Evolutionary conservation across 2,113 vertebrate species (phyloP).

Genomic region (Gavialis gangeticus): DNA sequence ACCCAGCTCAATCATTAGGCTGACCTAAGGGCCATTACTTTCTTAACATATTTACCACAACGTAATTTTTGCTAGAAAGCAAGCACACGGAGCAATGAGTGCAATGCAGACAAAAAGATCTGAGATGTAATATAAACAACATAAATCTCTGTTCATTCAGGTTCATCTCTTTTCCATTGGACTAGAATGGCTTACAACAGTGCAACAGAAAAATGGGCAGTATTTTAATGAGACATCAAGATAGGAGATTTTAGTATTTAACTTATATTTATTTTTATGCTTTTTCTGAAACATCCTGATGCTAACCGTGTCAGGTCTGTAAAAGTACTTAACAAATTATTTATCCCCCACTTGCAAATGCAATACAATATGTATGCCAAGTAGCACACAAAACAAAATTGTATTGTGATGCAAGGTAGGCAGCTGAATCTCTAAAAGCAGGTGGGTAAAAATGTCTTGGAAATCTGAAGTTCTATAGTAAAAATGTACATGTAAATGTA

Average conservation of each 20-base stretch:
- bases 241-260: background rate
- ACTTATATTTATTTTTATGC: background rate
- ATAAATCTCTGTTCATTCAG: background rate
- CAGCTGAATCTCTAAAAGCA: background rate
- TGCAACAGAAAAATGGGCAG: background rate
- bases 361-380: accelerated
- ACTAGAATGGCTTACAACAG: background rate
- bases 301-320: background rate
- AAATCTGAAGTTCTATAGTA: background rate
- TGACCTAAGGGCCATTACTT: background rate
- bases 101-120: background rate
- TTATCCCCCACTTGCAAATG: background rate
- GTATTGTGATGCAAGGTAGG: background rate
- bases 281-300: background rate
- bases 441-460: background rate
- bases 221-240: background rate
- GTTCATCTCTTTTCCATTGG: background rate
- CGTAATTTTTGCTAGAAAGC: background rate
- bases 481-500: background rate
- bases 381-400: background rate
- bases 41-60: background rate
- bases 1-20: background rate
- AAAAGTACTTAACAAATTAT: background rate
- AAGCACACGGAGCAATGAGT: background rate
- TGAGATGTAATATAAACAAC: background rate